These are phyloP conservation scores for Falco biarmicus DNA, from an alignment of 2,797 vertebrate genomes.

Conservation along the genomic window DNA sequence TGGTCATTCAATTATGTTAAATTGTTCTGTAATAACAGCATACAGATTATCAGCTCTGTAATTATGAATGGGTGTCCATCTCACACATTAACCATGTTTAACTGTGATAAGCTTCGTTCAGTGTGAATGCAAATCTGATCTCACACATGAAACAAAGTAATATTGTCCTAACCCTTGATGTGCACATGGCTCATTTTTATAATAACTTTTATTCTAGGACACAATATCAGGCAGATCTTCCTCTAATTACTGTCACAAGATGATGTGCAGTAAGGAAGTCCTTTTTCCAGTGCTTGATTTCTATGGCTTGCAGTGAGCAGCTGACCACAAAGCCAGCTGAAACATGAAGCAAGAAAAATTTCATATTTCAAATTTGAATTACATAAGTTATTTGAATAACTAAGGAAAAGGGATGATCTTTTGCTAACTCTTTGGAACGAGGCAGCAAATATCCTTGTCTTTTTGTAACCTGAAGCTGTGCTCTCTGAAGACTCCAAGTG, in stretches of 20 bases:
- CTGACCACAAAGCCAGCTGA: not conserved
- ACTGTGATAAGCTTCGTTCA: not conserved
- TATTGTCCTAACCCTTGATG: not conserved
- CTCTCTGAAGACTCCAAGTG: not conserved
- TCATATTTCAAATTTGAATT: not conserved
- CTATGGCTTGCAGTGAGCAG: not conserved
- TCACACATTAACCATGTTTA: not conserved
- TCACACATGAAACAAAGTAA: not conserved
- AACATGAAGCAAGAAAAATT: not conserved
- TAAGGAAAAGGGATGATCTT: not conserved
- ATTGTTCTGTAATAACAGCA: not conserved
- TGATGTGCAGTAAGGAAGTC: not conserved
- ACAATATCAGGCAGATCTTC: not conserved
- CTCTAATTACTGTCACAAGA: not conserved
- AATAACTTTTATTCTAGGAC: not conserved
- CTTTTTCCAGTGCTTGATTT: not conserved
- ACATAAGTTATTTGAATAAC: not conserved
- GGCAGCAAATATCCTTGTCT: not conserved
- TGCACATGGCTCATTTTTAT: not conserved
- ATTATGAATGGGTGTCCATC: not conserved
- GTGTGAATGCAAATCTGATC: not conserved
- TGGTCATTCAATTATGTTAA: not conserved
- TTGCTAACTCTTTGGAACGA: not conserved
- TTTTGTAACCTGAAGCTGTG: not conserved
- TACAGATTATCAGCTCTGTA: not conserved